Conservation (phyloP, 2,888 invertebrate species). For the Cheilosia vulpina region DNA sequence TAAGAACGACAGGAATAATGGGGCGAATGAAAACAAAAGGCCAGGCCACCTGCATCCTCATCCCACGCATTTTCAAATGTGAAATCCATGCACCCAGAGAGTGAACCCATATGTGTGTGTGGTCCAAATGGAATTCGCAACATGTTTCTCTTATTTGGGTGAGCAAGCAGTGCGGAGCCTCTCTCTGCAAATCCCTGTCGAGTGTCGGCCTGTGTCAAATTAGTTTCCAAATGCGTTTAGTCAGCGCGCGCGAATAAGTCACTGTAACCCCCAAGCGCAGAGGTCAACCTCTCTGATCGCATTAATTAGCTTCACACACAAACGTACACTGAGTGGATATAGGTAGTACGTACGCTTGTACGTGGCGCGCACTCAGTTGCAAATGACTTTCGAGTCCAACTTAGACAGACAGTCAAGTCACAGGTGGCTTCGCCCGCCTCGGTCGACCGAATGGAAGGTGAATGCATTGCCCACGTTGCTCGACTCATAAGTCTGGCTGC, state of each 20-base stretch:
- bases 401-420: slow-evolving; percentile 47
- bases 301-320: slow-evolving; percentile 64
- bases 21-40: slow-evolving; percentile 69
- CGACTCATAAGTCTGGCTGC: slow-evolving; percentile 38
- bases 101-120: slow-evolving; percentile 31
- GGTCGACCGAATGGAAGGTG: slow-evolving; percentile 42
- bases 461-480: slow-evolving; percentile 64
- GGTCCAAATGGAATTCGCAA: slow-evolving; percentile 67
- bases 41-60: slow-evolving; percentile 75
- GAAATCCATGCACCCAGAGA: slow-evolving; percentile 45
- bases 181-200: not conserved
- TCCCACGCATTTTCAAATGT: slow-evolving; percentile 68
- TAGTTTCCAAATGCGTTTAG: slow-evolving; percentile 64
- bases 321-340: not conserved
- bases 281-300: slow-evolving; percentile 70
- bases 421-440: slow-evolving; percentile 63
- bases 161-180: slow-evolving; percentile 15
- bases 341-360: not conserved
- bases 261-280: slow-evolving; percentile 57
- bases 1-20: slow-evolving; percentile 61
- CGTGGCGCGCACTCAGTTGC: slow-evolving; percentile 52
- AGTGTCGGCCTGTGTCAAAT: slow-evolving; percentile 52
- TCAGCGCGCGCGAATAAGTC: slow-evolving; percentile 51
- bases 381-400: slow-evolving; percentile 63
- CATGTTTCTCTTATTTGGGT: slow-evolving; percentile 53